Percentiles rank a stretch among this genome's conserved stretches.
These are phyloP conservation scores for Platichthys flesus DNA, from an alignment of 2,113 vertebrate genomes.

Conservation along the genomic window DNA sequence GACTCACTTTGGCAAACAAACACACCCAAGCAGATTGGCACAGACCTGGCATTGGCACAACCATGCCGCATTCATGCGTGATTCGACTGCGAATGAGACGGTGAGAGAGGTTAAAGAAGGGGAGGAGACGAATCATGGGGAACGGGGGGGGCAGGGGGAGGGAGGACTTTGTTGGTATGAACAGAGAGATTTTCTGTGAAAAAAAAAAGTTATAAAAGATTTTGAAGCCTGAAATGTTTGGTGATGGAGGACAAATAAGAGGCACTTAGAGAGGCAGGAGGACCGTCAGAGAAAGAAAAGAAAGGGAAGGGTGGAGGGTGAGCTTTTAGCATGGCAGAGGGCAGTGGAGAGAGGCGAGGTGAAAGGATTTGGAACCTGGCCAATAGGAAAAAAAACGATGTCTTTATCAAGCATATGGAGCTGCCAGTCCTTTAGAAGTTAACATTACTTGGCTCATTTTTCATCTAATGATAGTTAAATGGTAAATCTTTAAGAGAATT, in stretches of 20 bases:
- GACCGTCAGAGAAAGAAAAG: constrained; percentile 63
- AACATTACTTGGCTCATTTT: constrained; percentile 19
- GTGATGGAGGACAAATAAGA: constrained; percentile 64
- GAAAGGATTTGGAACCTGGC: constrained; percentile 66
- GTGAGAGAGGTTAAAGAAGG: constrained; percentile 68
- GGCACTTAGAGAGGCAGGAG: constrained; percentile 47
- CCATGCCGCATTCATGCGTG: constrained; percentile 83
- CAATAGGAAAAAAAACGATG: constrained; percentile 40
- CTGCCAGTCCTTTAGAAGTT: constrained; percentile 14
- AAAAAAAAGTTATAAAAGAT: constrained; percentile 63
- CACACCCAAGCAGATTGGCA: constrained; percentile 78
- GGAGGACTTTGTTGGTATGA: constrained; percentile 54
- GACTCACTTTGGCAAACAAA: constrained; percentile 66
- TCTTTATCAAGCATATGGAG: constrained; percentile 50
- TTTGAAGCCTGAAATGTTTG: constrained; percentile 60
- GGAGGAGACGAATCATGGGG: constrained; percentile 67
- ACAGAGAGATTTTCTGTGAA: constrained; percentile 58
- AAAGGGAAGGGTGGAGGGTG: constrained; percentile 50
- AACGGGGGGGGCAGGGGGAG: constrained; percentile 22
- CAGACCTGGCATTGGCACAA: constrained; percentile 81
- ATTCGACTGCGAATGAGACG: constrained; percentile 79
- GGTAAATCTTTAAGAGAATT: constrained; percentile 4
- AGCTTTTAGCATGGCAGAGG: constrained; percentile 60
- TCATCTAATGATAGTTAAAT: constrained; percentile 9
- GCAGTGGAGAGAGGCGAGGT: constrained; percentile 54